Evolutionary conservation across 2,113 vertebrate species (phyloP), one percentile per base, ranked within the genome.

Genomic region (Rallus limicola): DNA sequence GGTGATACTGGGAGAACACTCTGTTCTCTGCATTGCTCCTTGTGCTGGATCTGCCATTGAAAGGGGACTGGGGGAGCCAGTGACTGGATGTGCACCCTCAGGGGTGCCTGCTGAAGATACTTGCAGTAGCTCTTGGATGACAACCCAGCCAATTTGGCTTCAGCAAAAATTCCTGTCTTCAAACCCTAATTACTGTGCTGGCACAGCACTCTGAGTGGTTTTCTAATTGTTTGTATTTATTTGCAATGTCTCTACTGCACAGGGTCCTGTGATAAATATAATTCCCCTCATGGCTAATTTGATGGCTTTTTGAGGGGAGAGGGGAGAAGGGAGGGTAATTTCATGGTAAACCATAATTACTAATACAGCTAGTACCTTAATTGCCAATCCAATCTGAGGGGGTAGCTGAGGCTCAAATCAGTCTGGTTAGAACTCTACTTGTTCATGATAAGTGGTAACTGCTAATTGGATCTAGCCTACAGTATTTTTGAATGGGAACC

Each of bases 301-400:
- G 25, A 89, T 79, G 93, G 7, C 82, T 91, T 90, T 76, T 31
- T 4, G 12, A 38, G 71, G 89, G 76, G 34, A 78, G 90, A 69
- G 90, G 85, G 82, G 64, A 93, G 46, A 76, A 91, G 67, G 77
- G 46, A 70, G 78, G 72, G 95, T 96, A 98, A 98, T 98, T 98
- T 97, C 69, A 98, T 93, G 98, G 97, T 97, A 95, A 98, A 97
- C 98, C 98, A 97, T 98, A 98, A 98, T 98, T 98, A 98, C 98
- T 11, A 64, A 95, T 87, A 98, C 97, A 97, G 93, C 91, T 95
- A 97, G 92, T 96, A 95, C 96, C 97, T 97, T 97, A 97, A 98
- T 97, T 98, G 93, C 95, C 96, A 88, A 94, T 94, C 92, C 97
- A 97, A 94, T 97, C 96, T 67, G 96, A 97, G 96, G 97, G 96